Conservation (phyloP, 2,888 invertebrate species). For the Xestia c-nigrum region DNA sequence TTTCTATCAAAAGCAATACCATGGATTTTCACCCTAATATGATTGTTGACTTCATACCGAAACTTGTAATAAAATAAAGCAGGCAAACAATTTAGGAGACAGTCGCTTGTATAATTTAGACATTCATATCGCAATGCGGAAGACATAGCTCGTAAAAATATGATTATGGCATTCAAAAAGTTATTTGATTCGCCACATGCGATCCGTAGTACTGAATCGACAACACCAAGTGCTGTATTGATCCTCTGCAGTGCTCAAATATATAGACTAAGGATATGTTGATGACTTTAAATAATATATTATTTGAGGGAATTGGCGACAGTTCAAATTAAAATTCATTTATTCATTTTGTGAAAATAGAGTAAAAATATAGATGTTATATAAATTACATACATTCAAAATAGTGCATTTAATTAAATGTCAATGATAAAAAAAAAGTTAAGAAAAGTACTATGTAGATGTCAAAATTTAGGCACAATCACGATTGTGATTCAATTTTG, state of each 20-base stretch:
- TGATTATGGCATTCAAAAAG: slow-evolving; percentile 54
- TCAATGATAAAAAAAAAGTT: too few relatives aligned
- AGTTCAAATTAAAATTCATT: too few relatives aligned
- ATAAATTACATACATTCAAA: too few relatives aligned
- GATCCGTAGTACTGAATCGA: slow-evolving; percentile 36
- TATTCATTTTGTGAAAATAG: too few relatives aligned
- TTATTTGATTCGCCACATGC: slow-evolving; percentile 60
- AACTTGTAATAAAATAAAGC: slow-evolving; percentile 47
- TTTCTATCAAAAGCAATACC: slow-evolving; percentile 13
- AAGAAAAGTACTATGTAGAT: too few relatives aligned
- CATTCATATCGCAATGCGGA: slow-evolving; percentile 52
- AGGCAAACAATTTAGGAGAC: slow-evolving; percentile 35
- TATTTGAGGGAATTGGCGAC: background rate
- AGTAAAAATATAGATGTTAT: too few relatives aligned
- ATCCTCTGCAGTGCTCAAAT: slow-evolving; percentile 22
- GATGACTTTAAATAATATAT: background rate
- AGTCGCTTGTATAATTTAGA: slow-evolving; percentile 46
- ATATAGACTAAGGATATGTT: background rate
- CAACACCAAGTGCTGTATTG: slow-evolving; percentile 42
- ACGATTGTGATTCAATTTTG: too few relatives aligned
- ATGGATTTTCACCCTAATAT: background rate
- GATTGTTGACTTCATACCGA: slow-evolving; percentile 29
- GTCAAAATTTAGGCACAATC: too few relatives aligned
- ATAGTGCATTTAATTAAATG: too few relatives aligned
- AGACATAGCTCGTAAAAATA: slow-evolving; percentile 57